Base-by-base conservation (phyloP, 2,888 invertebrate genomes). In the Holacanthella duospinosa region DNA sequence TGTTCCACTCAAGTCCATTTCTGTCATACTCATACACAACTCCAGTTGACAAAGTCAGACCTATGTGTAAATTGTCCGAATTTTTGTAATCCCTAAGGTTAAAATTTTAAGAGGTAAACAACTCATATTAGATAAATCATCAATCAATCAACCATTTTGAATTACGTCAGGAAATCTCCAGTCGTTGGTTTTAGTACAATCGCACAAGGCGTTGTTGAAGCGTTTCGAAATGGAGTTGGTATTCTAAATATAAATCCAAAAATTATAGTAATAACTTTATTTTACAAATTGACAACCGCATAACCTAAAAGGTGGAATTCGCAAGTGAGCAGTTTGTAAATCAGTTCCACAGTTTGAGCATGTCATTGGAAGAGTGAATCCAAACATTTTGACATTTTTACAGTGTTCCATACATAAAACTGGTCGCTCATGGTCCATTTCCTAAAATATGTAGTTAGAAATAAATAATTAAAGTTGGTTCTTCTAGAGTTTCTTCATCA, bases 381-480 rank as follows among this genome's bases (percentile, higher is more conserved):
- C 91, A 79, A 92, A 90, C 73, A 92, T 84, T 70, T 76, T 76
- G n/a, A 75, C 76, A 80, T 86, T 85, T 68, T 86, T 82, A 78
- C 93, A 93, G 79, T 93, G 93, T 80, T 90, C 88, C 79, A 91
- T 90, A 81, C 93, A 93, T 77, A 91, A 83, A 76, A 93, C 87
- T 75, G 88, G 87, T 74, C 87, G 86, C 82, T 88, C 87, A 82
- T 69, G 70, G 62, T 75, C 72, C 75, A 77, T 75, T 29, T 36
- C 58, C 57, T 48, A 3, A 61, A 25, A 63, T 9, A 63, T 25
- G n/a, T n/a, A n/a, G n/a, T 21, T 29, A 21, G 3, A 48, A 55
- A 36, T 16, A 12, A 36, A 36, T 36, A 12, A 12, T 36, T 16
- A 12, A 36, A 6, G 16, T 36, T 16, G 16, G 6, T 36, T 6